These are phyloP conservation scores for Nomada ferruginata DNA, from an alignment of 2,888 invertebrate genomes.

Conservation along the genomic window DNA sequence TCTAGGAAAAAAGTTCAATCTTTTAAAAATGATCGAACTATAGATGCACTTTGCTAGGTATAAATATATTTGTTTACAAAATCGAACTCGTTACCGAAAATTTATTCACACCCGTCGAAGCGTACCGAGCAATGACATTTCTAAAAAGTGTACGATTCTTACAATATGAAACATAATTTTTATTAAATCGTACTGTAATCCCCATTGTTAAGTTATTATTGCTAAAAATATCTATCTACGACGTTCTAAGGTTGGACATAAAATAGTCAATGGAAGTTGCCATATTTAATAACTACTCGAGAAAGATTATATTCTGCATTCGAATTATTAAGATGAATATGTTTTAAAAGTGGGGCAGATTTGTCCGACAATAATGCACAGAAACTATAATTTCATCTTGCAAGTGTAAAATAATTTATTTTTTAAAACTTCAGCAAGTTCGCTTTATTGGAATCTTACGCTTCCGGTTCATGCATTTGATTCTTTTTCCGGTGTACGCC, in stretches of 20 bases:
- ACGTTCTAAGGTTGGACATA: not conserved
- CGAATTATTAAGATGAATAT: not conserved
- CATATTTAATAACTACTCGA: constrained; percentile 63
- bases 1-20: not conserved
- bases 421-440: not conserved
- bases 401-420: not conserved
- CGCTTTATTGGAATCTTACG: not conserved
- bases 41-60: not conserved
- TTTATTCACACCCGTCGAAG: constrained; percentile 72
- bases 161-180: constrained; percentile 41
- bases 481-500: constrained; percentile 77
- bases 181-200: constrained; percentile 47
- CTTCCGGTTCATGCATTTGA: constrained; percentile 63
- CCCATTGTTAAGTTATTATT: constrained; percentile 60
- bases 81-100: constrained; percentile 69
- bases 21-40: constrained; percentile 35
- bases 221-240: not conserved
- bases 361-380: constrained; percentile 1
- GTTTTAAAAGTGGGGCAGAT: not conserved
- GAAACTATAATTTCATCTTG: not conserved
- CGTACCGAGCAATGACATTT: constrained; percentile 57
- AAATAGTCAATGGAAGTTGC: constrained; percentile 34
- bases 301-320: constrained; percentile 15
- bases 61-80: constrained; percentile 9
- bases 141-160: constrained; percentile 47